Conservation (phyloP, 2,113 vertebrate species). For the Paralichthys olivaceus region DNA sequence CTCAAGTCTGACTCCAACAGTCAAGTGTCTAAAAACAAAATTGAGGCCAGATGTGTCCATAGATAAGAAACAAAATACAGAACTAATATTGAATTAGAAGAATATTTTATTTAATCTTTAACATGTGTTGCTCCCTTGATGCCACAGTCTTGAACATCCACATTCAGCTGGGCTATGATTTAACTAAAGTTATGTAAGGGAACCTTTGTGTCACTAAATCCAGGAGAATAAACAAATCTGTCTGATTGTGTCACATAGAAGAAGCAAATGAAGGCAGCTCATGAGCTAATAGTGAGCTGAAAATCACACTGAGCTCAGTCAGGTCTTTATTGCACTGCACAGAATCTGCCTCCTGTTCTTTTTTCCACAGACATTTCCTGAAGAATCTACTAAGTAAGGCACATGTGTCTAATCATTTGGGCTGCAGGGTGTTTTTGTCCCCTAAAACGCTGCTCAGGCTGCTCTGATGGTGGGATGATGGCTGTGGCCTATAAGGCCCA, state of each 20-base stretch:
- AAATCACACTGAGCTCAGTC: neutral
- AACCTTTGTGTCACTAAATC: neutral
- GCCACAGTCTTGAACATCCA: too few relatives aligned
- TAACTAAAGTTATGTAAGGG: too few relatives aligned
- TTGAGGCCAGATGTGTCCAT: too few relatives aligned
- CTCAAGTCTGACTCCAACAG: too few relatives aligned
- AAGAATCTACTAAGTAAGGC: constrained; percentile 31
- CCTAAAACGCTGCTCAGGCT: constrained; percentile 49
- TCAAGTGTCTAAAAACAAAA: too few relatives aligned
- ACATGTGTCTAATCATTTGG: constrained; percentile 59
- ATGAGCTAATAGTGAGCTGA: neutral
- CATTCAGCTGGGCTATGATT: too few relatives aligned
- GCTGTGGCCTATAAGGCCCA: constrained; percentile 59
- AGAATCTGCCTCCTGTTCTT: neutral
- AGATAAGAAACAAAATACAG: too few relatives aligned
- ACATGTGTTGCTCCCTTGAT: too few relatives aligned
- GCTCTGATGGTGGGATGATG: constrained; percentile 55
- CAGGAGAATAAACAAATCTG: neutral
- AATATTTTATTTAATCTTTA: too few relatives aligned
- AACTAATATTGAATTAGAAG: too few relatives aligned
- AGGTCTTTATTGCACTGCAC: neutral
- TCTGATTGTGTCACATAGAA: neutral
- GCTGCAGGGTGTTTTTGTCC: constrained; percentile 63
- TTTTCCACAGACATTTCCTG: constrained; percentile 29
- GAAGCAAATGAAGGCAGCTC: neutral